A percentile compares a stretch with the other conserved stretches of the same genome.
These are phyloP conservation scores for Willowsia nigromaculata DNA, from an alignment of 2,888 invertebrate genomes.

Conservation along the genomic window DNA sequence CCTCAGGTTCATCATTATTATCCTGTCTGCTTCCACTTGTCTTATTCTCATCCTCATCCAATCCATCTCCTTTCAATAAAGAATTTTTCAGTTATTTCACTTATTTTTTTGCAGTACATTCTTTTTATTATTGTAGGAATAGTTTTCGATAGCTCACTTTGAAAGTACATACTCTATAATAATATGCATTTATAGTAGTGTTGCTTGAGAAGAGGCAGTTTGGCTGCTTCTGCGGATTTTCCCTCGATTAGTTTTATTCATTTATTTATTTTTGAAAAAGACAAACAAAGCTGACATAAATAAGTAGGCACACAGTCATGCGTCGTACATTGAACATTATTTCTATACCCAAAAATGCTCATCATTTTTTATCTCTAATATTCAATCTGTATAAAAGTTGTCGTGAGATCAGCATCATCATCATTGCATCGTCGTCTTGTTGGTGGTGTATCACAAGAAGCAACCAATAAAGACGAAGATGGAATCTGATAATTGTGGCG, in stretches of 20 bases:
- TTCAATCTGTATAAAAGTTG: slow-evolving; percentile 50
- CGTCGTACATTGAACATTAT: slow-evolving; percentile 9
- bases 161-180: neutral
- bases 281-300: slow-evolving; percentile 23
- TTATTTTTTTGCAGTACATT: neutral
- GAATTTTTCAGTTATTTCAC: neutral
- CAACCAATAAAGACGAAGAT: slow-evolving; percentile 69
- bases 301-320: slow-evolving; percentile 21
- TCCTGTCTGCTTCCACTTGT: slow-evolving; percentile 43
- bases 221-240: slow-evolving; percentile 34
- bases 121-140: neutral
- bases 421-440: slow-evolving; percentile 32
- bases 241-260: slow-evolving; percentile 13
- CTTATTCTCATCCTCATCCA: slow-evolving; percentile 27
- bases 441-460: slow-evolving; percentile 70
- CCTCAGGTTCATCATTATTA: slow-evolving; percentile 34
- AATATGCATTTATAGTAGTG: neutral
- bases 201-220: neutral
- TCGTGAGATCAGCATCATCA: slow-evolving; percentile 57
- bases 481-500: slow-evolving; percentile 55
- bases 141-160: neutral
- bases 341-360: slow-evolving; percentile 1
- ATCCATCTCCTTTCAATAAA: slow-evolving; percentile 42
- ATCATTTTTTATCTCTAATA: slow-evolving; percentile 47
- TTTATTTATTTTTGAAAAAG: slow-evolving; percentile 14